Percentiles rank a stretch among this genome's conserved stretches.
phyloP scores from a whole-genome alignment of 2,113 vertebrate genomes.

The Centropus unirufus region DNA sequence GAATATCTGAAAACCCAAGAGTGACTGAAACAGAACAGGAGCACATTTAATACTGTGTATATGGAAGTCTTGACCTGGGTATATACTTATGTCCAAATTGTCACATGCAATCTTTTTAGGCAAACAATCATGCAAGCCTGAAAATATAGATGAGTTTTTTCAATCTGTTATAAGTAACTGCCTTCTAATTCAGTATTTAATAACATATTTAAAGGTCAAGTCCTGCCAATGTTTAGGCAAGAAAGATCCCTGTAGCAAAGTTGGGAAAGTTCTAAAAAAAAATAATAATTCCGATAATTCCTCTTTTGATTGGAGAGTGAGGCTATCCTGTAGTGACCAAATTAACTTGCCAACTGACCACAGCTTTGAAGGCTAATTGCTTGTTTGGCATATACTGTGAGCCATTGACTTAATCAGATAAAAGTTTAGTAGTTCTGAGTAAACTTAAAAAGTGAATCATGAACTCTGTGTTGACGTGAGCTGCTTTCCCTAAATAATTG shows the following conservation, averaged over 20 bases:
- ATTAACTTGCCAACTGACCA: slow-evolving; percentile 65
- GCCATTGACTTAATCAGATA: slow-evolving; percentile 52
- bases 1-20: neutral
- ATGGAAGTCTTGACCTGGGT: neutral
- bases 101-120: neutral
- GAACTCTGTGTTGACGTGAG: slow-evolving; percentile 5
- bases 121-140: neutral
- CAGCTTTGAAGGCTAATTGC: slow-evolving; percentile 60
- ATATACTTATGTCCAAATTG: neutral
- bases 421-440: slow-evolving; percentile 61
- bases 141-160: slow-evolving; percentile 4
- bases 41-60: rapidly evolving
- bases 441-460: slow-evolving; percentile 55
- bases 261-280: slow-evolving; percentile 5
- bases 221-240: slow-evolving; percentile 51
- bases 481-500: slow-evolving; percentile 6
- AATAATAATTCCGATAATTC: neutral
- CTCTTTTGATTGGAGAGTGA: slow-evolving; percentile 72
- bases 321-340: slow-evolving; percentile 69
- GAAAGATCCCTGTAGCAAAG: slow-evolving; percentile 23
- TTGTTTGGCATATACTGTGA: slow-evolving; percentile 49
- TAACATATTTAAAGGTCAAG: slow-evolving; percentile 41
- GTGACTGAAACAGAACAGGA: neutral
- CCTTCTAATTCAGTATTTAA: slow-evolving; percentile 45
- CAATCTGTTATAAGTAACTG: neutral